phyloP scores from a whole-genome alignment of 2,113 vertebrate species.

The Parotia lawesii region DNA sequence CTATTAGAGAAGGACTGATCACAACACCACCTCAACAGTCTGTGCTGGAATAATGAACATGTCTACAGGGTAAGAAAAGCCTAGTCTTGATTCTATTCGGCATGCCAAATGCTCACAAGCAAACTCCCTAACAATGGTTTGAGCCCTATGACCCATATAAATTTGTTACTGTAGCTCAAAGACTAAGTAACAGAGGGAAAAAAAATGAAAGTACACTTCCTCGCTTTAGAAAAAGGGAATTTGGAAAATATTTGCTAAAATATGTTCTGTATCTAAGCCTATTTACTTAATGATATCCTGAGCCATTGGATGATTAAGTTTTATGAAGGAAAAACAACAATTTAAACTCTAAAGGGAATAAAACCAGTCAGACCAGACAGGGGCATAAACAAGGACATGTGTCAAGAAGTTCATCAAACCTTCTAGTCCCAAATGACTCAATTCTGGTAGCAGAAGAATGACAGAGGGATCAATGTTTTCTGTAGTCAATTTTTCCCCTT shows the following conservation, averaged over 20 bases:
- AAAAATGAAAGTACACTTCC: background rate
- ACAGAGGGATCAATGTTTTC: background rate
- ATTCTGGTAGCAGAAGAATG: background rate
- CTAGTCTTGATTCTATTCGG: background rate
- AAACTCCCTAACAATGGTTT: background rate
- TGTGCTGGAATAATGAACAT: background rate
- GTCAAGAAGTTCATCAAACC: background rate
- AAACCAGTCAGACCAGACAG: background rate
- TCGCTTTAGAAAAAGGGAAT: background rate
- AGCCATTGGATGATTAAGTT: background rate
- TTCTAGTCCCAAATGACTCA: background rate
- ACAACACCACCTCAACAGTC: background rate
- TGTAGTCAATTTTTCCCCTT: background rate
- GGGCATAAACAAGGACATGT: background rate
- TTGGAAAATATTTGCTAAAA: background rate
- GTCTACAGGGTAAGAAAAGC: background rate
- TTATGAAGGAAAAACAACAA: background rate
- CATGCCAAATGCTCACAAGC: background rate
- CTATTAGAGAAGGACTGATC: background rate
- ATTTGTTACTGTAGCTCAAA: background rate
- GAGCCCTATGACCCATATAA: background rate
- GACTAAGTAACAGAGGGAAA: background rate
- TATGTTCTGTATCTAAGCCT: background rate
- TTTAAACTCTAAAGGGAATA: background rate
- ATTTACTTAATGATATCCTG: background rate